A percentile compares a stretch with the other conserved stretches of the same genome.
Evolutionary conservation across 2,113 vertebrate genomes (phyloP).

Genomic region (Lontra canadensis): DNA sequence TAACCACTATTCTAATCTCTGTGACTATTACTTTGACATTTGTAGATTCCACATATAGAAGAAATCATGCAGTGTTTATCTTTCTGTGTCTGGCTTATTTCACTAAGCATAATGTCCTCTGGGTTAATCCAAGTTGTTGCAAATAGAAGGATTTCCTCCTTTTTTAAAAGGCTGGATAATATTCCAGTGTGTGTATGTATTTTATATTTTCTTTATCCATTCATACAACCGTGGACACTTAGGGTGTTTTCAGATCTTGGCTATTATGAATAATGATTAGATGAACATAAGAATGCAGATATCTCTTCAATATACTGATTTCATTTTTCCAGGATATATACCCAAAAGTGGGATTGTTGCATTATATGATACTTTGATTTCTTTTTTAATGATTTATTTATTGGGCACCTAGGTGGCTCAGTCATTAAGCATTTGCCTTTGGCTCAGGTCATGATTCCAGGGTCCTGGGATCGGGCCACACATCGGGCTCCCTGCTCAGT

Average conservation of each 20-base stretch:
- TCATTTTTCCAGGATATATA: not conserved
- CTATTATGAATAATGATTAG: not conserved
- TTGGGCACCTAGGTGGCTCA: too few species aligned
- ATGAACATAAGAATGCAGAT: not conserved
- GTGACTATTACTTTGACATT: not conserved
- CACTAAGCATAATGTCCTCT: not conserved
- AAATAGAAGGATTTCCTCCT: not conserved
- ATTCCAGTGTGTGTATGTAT: not conserved
- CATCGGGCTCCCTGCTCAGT: too few species aligned
- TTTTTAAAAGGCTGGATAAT: not conserved
- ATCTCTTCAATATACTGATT: not conserved
- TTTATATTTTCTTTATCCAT: not conserved
- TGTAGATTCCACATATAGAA: not conserved
- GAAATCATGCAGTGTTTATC: not conserved
- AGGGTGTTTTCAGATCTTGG: not conserved
- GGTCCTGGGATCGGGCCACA: too few species aligned
- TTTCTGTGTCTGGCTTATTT: not conserved
- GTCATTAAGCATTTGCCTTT: too few species aligned
- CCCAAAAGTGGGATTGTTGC: not conserved
- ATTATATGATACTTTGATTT: not conserved
- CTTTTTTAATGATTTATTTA: not conserved
- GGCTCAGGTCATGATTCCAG: too few species aligned
- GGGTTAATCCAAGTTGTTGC: not conserved
- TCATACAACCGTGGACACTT: not conserved
- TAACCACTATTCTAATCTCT: not conserved